phyloP scores from a whole-genome alignment of 1,140 invertebrate species.

The Caenorhabditis briggsae region DNA sequence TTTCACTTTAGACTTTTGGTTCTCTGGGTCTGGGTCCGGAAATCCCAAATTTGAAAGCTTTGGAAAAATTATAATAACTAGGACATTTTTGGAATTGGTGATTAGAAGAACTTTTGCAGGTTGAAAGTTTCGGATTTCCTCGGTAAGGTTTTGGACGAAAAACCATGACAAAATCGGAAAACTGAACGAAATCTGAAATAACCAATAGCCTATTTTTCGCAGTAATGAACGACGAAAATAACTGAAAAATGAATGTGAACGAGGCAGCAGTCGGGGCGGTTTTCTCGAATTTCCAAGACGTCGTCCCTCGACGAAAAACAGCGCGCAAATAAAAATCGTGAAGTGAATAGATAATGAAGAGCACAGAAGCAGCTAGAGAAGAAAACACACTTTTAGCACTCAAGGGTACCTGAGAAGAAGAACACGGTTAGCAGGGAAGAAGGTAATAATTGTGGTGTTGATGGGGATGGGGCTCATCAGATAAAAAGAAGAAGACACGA shows the following conservation, averaged over 20 bases:
- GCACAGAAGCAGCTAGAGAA: neutral
- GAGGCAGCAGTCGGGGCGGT: neutral
- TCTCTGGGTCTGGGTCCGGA: too few relatives aligned
- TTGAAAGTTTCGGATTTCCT: too few relatives aligned
- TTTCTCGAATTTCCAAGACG: constrained; percentile 45
- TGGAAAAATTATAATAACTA: too few relatives aligned
- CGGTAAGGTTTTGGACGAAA: too few relatives aligned
- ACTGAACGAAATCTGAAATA: too few relatives aligned
- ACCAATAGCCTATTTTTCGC: too few relatives aligned
- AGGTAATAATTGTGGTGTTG: neutral
- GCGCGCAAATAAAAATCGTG: neutral
- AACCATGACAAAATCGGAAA: too few relatives aligned
- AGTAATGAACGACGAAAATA: neutral
- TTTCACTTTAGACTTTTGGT: too few relatives aligned
- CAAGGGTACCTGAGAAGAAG: constrained; percentile 12
- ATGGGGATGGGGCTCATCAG: constrained; percentile 17
- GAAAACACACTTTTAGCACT: constrained; percentile 21
- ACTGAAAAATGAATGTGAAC: constrained; percentile 12
- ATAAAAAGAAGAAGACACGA: constrained; percentile 22
- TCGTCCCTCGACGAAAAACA: constrained; percentile 2
- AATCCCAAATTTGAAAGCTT: too few relatives aligned
- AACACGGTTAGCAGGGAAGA: neutral
- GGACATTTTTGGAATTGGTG: too few relatives aligned
- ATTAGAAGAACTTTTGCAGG: too few relatives aligned
- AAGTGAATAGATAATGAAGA: constrained; percentile 43